Evolutionary conservation across 2,888 invertebrate species (phyloP), one percentile per base, ranked within the genome.

Genomic region (Apantesis nais): DNA sequence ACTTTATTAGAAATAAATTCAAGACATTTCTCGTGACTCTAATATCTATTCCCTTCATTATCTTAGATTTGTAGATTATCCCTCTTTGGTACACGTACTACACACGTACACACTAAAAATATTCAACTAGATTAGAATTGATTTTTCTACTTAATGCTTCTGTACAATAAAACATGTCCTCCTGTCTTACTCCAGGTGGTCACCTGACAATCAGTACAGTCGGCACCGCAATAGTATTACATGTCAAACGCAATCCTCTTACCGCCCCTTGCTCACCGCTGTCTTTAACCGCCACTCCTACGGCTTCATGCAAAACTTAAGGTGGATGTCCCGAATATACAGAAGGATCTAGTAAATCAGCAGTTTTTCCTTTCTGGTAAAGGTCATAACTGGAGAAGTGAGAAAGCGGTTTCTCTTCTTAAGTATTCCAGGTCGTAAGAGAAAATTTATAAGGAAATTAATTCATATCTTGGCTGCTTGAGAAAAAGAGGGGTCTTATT

Each of bases 231-330:
- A 88, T 89, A 88, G 91, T 91, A 93, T 92, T 89, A 90, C 82
- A 91, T 88, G 88, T 89, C 91, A 89, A 91, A 88, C 84, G 86
- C 86, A 92, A 93, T 92, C 93, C 93, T 91, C 93, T 93, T 92
- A 92, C 84, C 74, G 73, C 75, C 76, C 74, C 60, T 37, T 52
- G 44, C 55, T 78, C 73, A 74, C 66, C 74, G 58, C 67, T 72
- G 80, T 77, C 78, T 78, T 84, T 79, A 79, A 82, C 80, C 78
- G 74, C 74, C 70, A 5, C 67, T 68, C 67, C 72, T 88, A 86
- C 44, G 91, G 89, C 85, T 90, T 90, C 90, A 85, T 85, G 80
- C 87, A 72, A 82, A 87, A 84, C 80, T 78, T 81, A 48, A 74
- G 63, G n/a, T 62, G 31, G 29, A 34, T 67, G 70, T 58, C 62